Evolutionary conservation across 1,140 invertebrate genomes (phyloP).

Genomic region (Drosophila burlai): DNA sequence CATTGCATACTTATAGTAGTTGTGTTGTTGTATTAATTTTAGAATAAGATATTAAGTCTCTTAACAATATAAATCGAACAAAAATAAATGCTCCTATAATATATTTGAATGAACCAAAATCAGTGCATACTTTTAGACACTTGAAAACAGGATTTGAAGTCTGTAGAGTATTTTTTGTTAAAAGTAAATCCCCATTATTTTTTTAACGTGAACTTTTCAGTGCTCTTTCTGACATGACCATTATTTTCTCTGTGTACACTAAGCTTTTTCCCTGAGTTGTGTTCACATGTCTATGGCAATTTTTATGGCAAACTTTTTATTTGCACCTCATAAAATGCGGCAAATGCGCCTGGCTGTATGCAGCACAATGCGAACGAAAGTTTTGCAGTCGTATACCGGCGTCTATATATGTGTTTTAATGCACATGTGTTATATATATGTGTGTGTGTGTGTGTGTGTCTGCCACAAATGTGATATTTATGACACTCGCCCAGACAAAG

Average conservation of each 20-base stretch:
- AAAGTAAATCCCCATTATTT: not conserved
- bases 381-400: constrained; percentile 39
- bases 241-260: constrained; percentile 6
- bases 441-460: constrained; percentile 48
- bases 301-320: constrained; percentile 82
- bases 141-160: not conserved
- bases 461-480: constrained; percentile 84
- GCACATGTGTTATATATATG: constrained; percentile 1
- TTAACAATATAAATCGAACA: too few species aligned
- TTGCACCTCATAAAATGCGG: constrained; percentile 82
- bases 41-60: too few species aligned
- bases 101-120: not conserved
- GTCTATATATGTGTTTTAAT: constrained; percentile 9
- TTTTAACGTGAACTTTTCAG: not conserved
- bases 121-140: constrained; percentile 1
- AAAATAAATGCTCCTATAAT: too few species aligned
- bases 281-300: constrained; percentile 76
- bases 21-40: too few species aligned
- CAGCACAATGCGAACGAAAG: constrained; percentile 71
- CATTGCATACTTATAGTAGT: too few species aligned
- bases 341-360: constrained; percentile 75
- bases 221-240: not conserved
- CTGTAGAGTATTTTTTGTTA: not conserved
- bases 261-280: constrained; percentile 17
- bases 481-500: constrained; percentile 69